These are phyloP conservation scores for Ornithoptera priamus DNA, from an alignment of 2,888 invertebrate genomes.

Conservation along the genomic window DNA sequence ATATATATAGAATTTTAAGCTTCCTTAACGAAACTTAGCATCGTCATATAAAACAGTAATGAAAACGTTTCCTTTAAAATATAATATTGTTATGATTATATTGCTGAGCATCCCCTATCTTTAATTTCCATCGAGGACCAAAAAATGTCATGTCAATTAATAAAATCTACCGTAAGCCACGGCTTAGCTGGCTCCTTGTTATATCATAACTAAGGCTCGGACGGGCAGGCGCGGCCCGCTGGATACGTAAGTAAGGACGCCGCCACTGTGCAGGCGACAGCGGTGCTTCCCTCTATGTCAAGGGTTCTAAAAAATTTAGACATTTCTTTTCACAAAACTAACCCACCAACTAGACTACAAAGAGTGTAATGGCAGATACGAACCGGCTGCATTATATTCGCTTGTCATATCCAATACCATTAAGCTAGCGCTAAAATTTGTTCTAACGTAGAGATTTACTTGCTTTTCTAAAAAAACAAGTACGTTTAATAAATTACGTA, in stretches of 20 bases:
- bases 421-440: too few relatives aligned
- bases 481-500: too few relatives aligned
- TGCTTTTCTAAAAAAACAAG: too few relatives aligned
- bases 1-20: too few relatives aligned
- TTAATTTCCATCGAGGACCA: constrained; percentile 36
- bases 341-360: too few relatives aligned
- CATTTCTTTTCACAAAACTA: not conserved
- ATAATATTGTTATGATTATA: not conserved
- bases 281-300: not conserved
- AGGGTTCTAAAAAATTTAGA: not conserved
- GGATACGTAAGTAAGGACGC: constrained; percentile 39
- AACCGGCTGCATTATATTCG: too few relatives aligned
- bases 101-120: constrained; percentile 31
- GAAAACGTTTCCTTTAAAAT: too few relatives aligned
- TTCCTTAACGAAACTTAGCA: too few relatives aligned
- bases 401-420: too few relatives aligned
- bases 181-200: constrained; percentile 70
- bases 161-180: constrained; percentile 66
- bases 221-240: constrained; percentile 37
- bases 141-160: constrained; percentile 75
- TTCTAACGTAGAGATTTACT: too few relatives aligned
- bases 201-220: constrained; percentile 69
- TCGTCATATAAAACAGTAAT: too few relatives aligned
- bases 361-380: too few relatives aligned
- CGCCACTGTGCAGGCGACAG: constrained; percentile 9